Evolutionary conservation across 1,140 invertebrate species (phyloP), one percentile per base, ranked within the genome.

Genomic region (Orius laevigatus): DNA sequence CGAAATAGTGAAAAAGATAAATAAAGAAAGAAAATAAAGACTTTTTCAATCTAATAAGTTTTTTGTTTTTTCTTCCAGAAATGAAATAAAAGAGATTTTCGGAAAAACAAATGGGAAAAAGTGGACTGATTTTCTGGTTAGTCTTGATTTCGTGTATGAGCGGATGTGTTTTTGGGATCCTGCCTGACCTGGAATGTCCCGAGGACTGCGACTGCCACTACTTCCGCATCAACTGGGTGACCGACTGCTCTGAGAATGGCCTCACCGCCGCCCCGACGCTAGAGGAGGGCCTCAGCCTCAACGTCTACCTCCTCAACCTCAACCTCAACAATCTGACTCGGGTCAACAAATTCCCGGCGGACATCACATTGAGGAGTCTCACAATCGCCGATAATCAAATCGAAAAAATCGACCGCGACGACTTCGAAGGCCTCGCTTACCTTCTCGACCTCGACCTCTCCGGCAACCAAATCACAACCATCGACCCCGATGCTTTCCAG

Each of bases 151-250:
- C 25, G 25, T 25, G 8, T 25, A 4, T 25, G 3, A 4, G 25
- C 8, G 3, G 3, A 8, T 25, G 3, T 4, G 25, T 8, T 25
- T 25, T 25, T n/a, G 41, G 19, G 15, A 43, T n/a, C 5, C 38
- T 55, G 1, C 48, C 54, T 2, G 51, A 52, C 31, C 33, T 53
- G 32, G 54, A 55, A 40, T 55, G 54, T 33, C 54, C 54, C 5
- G 73, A 75, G 50, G 78, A 79, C 53, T 81, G 79, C 57, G 76
- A 80, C 58, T 81, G 78, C 58, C 75, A 81, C 65, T 81, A 79
- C 62, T 80, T 80, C 63, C 68, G 78, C 48, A 74, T 80, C 59
- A 80, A 80, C 62, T 80, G 76, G 78, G 78, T 81, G 50, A 80
- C 77, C 1, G 79, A 81, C 55, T 81, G 79, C 56, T 81, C 79